phyloP scores from a whole-genome alignment of 2,797 vertebrate species.

The Lateolabrax maculatus region DNA sequence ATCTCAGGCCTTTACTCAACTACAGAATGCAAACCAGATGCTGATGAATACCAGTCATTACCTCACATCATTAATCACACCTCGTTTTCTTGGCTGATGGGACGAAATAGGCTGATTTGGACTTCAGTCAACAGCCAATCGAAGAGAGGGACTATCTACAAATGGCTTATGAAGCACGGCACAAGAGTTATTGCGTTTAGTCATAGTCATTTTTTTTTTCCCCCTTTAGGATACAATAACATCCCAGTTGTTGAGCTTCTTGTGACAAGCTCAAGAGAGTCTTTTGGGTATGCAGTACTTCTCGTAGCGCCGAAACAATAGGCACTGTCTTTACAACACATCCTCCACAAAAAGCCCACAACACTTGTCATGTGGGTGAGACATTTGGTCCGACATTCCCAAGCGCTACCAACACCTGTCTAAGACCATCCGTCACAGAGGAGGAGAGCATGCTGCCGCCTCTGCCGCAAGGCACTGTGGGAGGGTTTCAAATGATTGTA shows the following conservation, averaged over 20 bases:
- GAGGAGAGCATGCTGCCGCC: constrained; percentile 2
- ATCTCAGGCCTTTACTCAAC: constrained; percentile 24
- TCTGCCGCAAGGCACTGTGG: constrained; percentile 14
- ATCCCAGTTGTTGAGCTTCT: constrained; percentile 17
- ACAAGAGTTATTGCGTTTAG: neutral
- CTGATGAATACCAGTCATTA: constrained; percentile 57
- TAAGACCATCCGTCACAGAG: constrained; percentile 54
- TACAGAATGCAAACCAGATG: constrained; percentile 35
- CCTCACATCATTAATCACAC: constrained; percentile 51
- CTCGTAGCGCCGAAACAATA: constrained; percentile 29
- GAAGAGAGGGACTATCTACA: neutral
- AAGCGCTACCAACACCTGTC: constrained; percentile 58
- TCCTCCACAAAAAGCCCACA: constrained; percentile 50
- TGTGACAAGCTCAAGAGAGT: constrained; percentile 7
- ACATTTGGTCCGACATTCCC: constrained; percentile 56
- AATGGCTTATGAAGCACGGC: neutral
- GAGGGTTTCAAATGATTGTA: constrained; percentile 40
- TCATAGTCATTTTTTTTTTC: neutral
- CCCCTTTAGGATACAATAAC: constrained; percentile 8
- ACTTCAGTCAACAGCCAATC: constrained; percentile 11
- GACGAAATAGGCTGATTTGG: constrained; percentile 6
- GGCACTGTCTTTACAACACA: constrained; percentile 21
- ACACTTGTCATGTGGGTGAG: constrained; percentile 34
- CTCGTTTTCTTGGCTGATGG: constrained; percentile 30
- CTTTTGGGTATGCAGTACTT: constrained; percentile 6